These are phyloP conservation scores for Carassius auratus DNA, from an alignment of 2,113 vertebrate species.

Conservation along the genomic window DNA sequence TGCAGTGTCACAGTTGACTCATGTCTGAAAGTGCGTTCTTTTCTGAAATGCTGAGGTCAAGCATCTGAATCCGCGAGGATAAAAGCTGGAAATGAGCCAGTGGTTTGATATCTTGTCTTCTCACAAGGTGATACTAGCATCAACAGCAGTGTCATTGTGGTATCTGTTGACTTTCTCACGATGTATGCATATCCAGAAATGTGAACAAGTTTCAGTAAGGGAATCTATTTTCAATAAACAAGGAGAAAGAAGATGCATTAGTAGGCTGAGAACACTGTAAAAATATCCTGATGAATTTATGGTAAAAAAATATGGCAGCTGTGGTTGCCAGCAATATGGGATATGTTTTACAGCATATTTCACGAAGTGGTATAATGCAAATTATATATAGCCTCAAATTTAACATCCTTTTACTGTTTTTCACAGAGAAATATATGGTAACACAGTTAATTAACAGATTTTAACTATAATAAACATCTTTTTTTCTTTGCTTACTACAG, in stretches of 20 bases:
- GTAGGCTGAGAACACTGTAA: no score
- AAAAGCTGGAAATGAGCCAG: conserved; percentile 4
- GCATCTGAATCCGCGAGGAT: neutral
- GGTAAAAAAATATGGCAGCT: no score
- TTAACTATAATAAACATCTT: neutral
- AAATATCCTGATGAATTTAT: no score
- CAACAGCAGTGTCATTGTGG: neutral
- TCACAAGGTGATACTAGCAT: neutral
- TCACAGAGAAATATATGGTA: neutral
- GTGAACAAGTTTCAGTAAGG: neutral
- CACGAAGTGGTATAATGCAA: no score
- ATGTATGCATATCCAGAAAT: neutral
- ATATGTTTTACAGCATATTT: no score
- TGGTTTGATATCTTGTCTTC: neutral
- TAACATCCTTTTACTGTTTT: neutral
- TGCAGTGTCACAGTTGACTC: neutral
- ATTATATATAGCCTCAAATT: no score
- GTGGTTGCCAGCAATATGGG: no score
- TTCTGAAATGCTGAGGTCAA: neutral
- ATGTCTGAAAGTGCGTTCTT: neutral
- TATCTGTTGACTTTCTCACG: neutral
- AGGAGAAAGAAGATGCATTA: neutral
- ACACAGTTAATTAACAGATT: no score
- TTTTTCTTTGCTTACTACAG: neutral
- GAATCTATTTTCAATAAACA: neutral